Evolutionary conservation across 30 jellyfish, hydroid and myxozoan species (phyloP).

Genomic region (Aurelia coerulea): DNA sequence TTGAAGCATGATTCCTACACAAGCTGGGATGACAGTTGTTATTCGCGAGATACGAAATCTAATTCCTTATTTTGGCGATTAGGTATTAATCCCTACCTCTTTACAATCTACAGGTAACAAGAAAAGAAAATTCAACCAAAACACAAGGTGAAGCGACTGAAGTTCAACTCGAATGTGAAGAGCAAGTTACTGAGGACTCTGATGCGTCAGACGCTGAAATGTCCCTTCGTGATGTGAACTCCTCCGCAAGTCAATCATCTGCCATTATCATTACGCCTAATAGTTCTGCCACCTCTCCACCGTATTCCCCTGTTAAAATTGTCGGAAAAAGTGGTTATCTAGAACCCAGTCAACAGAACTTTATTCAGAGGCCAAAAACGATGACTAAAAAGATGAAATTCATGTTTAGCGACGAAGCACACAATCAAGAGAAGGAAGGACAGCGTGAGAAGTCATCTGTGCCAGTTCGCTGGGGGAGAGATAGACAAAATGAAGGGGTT

Average conservation of each 20-base stretch:
- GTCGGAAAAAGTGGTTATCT: slow-evolving; percentile 68
- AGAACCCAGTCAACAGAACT: slow-evolving; percentile 56
- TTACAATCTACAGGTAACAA: not conserved
- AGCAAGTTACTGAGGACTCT: slow-evolving; percentile 70
- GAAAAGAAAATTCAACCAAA: slow-evolving; percentile 31
- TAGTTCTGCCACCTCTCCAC: slow-evolving; percentile 40
- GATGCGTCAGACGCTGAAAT: slow-evolving; percentile 54
- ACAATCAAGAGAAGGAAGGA: slow-evolving; percentile 1
- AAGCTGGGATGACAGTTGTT: too few species aligned
- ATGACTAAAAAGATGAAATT: slow-evolving; percentile 49
- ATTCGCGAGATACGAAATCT: too few species aligned
- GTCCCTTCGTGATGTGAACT: slow-evolving; percentile 2
- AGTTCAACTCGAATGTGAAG: slow-evolving; percentile 73
- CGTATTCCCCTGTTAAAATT: slow-evolving; percentile 74
- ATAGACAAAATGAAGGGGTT: too few species aligned
- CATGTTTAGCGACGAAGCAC: slow-evolving; percentile 15
- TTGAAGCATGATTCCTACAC: too few species aligned
- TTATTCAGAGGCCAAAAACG: slow-evolving; percentile 63
- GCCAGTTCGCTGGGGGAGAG: slow-evolving; percentile 14
- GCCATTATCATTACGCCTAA: not conserved
- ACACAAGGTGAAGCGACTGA: slow-evolving; percentile 37
- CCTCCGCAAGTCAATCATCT: slow-evolving; percentile 1
- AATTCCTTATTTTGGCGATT: too few species aligned
- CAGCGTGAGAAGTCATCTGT: slow-evolving; percentile 11
- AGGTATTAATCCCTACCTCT: not conserved